Conservation (phyloP, 2,797 vertebrate genomes). For the Stomatorhinus walkeri region DNA sequence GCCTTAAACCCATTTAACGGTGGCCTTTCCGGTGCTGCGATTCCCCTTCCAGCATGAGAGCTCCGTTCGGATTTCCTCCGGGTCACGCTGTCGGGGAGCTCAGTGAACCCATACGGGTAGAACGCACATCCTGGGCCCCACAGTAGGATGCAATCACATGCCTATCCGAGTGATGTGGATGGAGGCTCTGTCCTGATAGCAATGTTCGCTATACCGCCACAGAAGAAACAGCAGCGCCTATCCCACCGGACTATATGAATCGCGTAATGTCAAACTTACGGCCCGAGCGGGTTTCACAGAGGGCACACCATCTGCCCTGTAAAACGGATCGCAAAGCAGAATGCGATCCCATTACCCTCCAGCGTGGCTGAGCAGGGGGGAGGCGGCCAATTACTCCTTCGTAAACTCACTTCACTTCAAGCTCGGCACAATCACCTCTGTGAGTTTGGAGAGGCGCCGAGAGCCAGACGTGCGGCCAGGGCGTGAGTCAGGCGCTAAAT, state of each 20-base stretch:
- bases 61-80: background rate
- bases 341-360: slow-evolving; percentile 25
- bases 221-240: slow-evolving; percentile 18
- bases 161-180: slow-evolving; percentile 15
- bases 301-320: slow-evolving; percentile 31
- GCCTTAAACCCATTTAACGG: background rate
- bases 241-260: background rate
- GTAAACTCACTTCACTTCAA: background rate
- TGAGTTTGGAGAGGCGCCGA: background rate
- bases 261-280: slow-evolving; percentile 17
- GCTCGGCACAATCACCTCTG: background rate
- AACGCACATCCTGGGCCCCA: background rate
- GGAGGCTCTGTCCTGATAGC: background rate
- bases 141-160: background rate
- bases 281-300: slow-evolving; percentile 28
- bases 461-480: background rate
- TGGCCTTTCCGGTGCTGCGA: background rate
- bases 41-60: background rate
- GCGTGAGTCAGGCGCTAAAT: background rate
- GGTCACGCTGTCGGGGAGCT: background rate
- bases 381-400: slow-evolving; percentile 10
- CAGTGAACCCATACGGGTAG: background rate
- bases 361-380: background rate
- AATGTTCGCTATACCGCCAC: background rate
- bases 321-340: slow-evolving; percentile 13